These are phyloP conservation scores for Reinhardtius hippoglossoides DNA, from an alignment of 2,113 vertebrate genomes.

Conservation along the genomic window DNA sequence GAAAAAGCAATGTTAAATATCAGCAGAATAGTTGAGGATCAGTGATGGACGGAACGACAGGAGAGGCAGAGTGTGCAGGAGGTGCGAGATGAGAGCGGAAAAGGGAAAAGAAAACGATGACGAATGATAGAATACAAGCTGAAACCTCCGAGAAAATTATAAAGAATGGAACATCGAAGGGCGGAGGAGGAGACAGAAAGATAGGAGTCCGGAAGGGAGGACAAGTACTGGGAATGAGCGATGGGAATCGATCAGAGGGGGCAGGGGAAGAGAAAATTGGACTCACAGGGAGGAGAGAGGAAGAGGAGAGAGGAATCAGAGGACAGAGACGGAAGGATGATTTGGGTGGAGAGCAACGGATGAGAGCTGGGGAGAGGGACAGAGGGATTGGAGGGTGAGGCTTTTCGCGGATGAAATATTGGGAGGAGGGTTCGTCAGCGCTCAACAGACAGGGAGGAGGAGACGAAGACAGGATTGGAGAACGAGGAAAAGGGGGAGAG, in stretches of 20 bases:
- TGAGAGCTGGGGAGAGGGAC: slow-evolving; percentile 30
- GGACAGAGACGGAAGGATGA: slow-evolving; percentile 48
- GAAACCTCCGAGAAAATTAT: slow-evolving; percentile 54
- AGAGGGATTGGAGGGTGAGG: slow-evolving; percentile 30
- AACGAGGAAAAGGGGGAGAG: slow-evolving; percentile 63
- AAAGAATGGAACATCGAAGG: slow-evolving; percentile 44
- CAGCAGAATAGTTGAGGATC: neutral
- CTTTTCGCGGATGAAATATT: slow-evolving; percentile 36
- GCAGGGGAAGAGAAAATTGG: slow-evolving; percentile 33
- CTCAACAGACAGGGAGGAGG: slow-evolving; percentile 75
- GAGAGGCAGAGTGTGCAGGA: neutral
- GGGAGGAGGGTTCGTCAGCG: slow-evolving; percentile 23
- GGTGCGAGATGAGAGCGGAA: slow-evolving; percentile 6
- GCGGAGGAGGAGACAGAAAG: slow-evolving; percentile 40
- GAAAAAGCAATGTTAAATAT: slow-evolving; percentile 3
- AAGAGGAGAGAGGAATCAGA: slow-evolving; percentile 29
- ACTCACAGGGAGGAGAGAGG: slow-evolving; percentile 31
- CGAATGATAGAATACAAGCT: slow-evolving; percentile 39
- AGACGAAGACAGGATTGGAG: slow-evolving; percentile 65
- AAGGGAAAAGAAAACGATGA: slow-evolving; percentile 51
- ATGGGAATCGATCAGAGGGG: slow-evolving; percentile 52
- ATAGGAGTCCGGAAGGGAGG: slow-evolving; percentile 55
- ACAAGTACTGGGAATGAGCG: slow-evolving; percentile 54
- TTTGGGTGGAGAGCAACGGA: slow-evolving; percentile 30
- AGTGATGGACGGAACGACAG: neutral